Percentiles rank a stretch among this genome's conserved stretches.
Evolutionary conservation across 2,797 vertebrate species (phyloP).

Genomic region (Pseudomugil tenellus): DNA sequence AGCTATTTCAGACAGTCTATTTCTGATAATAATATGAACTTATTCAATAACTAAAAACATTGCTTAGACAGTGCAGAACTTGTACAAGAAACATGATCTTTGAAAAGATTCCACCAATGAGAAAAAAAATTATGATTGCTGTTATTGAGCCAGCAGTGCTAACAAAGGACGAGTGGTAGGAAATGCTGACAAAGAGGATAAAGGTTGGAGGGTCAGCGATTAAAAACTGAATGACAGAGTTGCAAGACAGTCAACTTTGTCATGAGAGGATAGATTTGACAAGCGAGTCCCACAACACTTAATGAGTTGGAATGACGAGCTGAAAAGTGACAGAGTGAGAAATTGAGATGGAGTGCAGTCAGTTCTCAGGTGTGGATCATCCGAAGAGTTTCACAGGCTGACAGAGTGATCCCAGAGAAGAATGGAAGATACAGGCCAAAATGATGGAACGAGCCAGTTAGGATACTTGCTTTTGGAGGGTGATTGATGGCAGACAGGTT

Average conservation of each 20-base stretch:
- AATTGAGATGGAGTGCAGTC: constrained; percentile 47
- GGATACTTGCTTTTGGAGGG: constrained; percentile 36
- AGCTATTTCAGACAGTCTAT: background rate
- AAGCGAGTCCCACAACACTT: constrained; percentile 24
- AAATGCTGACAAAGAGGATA: constrained; percentile 23
- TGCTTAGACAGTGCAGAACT: background rate
- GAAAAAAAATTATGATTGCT: no score
- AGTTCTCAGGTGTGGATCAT: constrained; percentile 38
- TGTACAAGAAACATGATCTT: constrained; percentile 16
- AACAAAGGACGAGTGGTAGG: constrained; percentile 40
- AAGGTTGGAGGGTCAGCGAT: constrained; percentile 6
- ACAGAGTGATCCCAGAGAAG: constrained; percentile 29
- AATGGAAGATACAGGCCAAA: constrained; percentile 16
- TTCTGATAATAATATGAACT: constrained; percentile 7
- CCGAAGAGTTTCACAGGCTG: constrained; percentile 29
- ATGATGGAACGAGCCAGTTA: constrained; percentile 34
- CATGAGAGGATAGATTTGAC: constrained; percentile 36
- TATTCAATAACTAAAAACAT: constrained; percentile 3
- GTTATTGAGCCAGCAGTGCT: constrained; percentile 11
- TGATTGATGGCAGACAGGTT: constrained; percentile 63
- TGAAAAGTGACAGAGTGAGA: constrained; percentile 41
- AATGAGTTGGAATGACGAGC: constrained; percentile 56
- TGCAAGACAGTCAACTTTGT: constrained; percentile 32
- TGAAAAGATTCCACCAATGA: constrained; percentile 24
- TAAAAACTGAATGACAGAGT: constrained; percentile 20